These are phyloP conservation scores for Vespertilio murinus DNA, from an alignment of 2,797 vertebrate species.

Conservation along the genomic window DNA sequence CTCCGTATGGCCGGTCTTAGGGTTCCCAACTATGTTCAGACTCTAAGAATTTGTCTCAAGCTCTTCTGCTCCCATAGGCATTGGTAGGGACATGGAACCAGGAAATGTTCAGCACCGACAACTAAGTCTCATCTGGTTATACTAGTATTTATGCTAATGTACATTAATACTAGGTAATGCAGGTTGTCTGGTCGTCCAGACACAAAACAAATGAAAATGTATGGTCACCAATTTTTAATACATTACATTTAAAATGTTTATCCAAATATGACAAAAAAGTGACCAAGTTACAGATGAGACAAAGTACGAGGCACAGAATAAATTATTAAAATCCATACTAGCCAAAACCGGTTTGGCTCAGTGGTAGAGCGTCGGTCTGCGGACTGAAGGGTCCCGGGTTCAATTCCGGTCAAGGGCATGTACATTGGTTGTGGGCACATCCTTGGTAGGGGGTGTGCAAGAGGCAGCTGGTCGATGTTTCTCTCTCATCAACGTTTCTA, in stretches of 20 bases:
- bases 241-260: background rate
- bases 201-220: background rate
- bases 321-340: constrained; percentile 12
- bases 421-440: no score
- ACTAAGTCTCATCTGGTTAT: background rate
- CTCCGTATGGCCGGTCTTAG: background rate
- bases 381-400: no score
- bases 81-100: background rate
- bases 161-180: background rate
- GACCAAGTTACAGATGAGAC: background rate
- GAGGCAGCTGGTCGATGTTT: no score
- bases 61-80: background rate
- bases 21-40: background rate
- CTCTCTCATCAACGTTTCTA: no score
- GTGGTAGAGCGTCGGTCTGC: no score
- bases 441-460: no score
- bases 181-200: background rate
- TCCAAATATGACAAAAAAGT: background rate
- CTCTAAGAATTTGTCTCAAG: background rate
- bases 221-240: background rate
- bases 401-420: no score
- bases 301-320: background rate
- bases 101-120: background rate
- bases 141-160: background rate
- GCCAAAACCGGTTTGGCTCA: no score